Percentiles rank a stretch among this genome's conserved stretches.
phyloP scores from a whole-genome alignment of 2,888 invertebrate species.

The Platynereis dumerilii region DNA sequence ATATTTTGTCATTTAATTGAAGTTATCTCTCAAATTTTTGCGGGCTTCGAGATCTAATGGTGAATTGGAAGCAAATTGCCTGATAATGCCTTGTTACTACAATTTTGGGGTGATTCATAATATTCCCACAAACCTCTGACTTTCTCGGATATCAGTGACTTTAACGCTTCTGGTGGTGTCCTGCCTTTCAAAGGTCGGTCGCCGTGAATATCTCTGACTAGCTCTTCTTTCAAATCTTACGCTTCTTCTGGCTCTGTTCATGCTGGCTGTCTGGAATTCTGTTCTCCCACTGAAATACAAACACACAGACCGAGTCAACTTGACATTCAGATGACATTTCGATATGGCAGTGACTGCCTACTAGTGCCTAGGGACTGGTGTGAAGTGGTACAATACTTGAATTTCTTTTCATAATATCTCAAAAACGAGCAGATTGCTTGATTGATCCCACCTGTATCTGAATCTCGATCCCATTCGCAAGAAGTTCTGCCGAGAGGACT shows the following conservation, averaged over 20 bases:
- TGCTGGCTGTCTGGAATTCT: conserved; percentile 94
- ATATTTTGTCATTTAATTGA: no score
- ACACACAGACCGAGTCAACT: neutral
- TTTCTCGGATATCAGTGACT: conserved; percentile 5
- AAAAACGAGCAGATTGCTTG: conserved; percentile 1
- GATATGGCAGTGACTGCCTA: neutral
- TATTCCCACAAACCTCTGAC: no score
- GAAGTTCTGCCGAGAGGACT: conserved; percentile 79
- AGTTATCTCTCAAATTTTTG: no score
- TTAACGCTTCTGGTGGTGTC: conserved; percentile 29
- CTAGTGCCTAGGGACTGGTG: no score
- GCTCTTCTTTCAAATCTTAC: conserved; percentile 96
- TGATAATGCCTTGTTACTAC: no score
- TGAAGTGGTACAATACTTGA: neutral
- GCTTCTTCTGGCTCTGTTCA: conserved; percentile 86
- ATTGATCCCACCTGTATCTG: conserved; percentile 72
- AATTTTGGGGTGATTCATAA: no score
- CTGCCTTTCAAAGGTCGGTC: conserved; percentile 67
- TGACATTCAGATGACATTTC: neutral
- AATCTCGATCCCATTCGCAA: conserved; percentile 99
- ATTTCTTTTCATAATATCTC: neutral
- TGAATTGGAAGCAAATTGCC: no score
- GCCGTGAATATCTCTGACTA: conserved; percentile 92
- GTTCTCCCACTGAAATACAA: conserved; percentile 81
- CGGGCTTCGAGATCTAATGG: no score